Conservation (phyloP, 2,113 vertebrate genomes). For the Spilogale gracilis region DNA sequence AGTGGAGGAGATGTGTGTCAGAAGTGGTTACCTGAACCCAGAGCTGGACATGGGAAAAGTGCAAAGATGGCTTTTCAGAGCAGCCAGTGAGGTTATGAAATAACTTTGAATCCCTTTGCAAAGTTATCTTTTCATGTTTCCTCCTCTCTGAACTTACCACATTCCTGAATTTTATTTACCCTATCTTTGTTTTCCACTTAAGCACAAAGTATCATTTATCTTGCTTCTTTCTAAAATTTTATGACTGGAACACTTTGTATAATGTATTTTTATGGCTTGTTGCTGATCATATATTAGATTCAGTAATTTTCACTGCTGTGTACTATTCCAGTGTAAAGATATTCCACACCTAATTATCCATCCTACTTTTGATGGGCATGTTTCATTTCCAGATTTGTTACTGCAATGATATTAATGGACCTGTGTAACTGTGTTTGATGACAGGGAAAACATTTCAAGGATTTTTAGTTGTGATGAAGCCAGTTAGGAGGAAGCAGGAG, state of each 20-base stretch:
- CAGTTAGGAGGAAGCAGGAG: background rate
- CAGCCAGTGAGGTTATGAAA: background rate
- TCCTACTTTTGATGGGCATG: background rate
- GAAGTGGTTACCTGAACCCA: background rate
- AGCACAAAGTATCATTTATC: background rate
- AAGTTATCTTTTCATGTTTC: background rate
- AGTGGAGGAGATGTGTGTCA: background rate
- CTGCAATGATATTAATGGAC: background rate
- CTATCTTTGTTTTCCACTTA: background rate
- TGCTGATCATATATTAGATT: background rate
- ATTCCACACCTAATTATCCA: background rate
- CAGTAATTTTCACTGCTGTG: background rate
- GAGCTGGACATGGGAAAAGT: background rate
- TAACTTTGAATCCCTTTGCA: background rate
- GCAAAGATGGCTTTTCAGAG: background rate
- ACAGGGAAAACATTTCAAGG: background rate
- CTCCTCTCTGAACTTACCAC: background rate
- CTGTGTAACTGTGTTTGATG: background rate
- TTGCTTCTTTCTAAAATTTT: background rate
- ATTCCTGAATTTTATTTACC: slow-evolving; percentile 12
- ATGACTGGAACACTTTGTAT: background rate
- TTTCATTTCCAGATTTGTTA: slow-evolving; percentile 16
- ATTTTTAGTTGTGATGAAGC: background rate
- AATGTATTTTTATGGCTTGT: background rate
- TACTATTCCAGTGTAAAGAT: background rate